These are phyloP conservation scores for Melieria omissa DNA, from an alignment of 2,888 invertebrate genomes.

Conservation along the genomic window DNA sequence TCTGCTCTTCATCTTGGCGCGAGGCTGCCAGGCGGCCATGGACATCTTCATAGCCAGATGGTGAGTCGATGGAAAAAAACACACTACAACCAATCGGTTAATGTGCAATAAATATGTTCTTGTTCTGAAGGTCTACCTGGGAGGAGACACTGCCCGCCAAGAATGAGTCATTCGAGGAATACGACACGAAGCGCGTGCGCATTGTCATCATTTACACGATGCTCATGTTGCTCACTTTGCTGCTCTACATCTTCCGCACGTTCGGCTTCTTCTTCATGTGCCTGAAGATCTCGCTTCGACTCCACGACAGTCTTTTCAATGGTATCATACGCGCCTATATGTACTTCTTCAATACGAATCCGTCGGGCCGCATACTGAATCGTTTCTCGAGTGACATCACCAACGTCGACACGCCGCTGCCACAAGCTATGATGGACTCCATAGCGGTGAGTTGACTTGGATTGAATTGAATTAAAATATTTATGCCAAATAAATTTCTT, in stretches of 20 bases:
- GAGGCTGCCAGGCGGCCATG: slow-evolving; percentile 73
- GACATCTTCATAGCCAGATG: slow-evolving; percentile 83
- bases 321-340: slow-evolving; percentile 77
- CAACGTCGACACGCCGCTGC: slow-evolving; percentile 72
- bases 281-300: slow-evolving; percentile 76
- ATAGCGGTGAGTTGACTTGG: slow-evolving; percentile 67
- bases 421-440: slow-evolving; percentile 72
- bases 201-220: slow-evolving; percentile 58
- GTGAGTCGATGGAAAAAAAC: slow-evolving; percentile 61
- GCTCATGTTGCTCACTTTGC: slow-evolving; percentile 56
- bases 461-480: neutral
- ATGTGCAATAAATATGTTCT: neutral
- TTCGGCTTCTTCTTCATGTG: slow-evolving; percentile 78
- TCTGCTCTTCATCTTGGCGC: slow-evolving; percentile 70
- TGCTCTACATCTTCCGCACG: slow-evolving; percentile 71
- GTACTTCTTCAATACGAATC: slow-evolving; percentile 81
- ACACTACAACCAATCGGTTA: neutral
- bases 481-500: neutral
- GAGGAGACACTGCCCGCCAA: slow-evolving; percentile 58
- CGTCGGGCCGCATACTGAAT: slow-evolving; percentile 75
- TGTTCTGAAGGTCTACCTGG: slow-evolving; percentile 63
- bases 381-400: slow-evolving; percentile 81
- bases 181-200: slow-evolving; percentile 48
- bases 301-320: slow-evolving; percentile 84
- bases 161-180: slow-evolving; percentile 46